These are phyloP conservation scores for human (Homo sapiens) DNA, from an alignment of 2,113 vertebrate species.

Conservation along the genomic window GRCh38 chr6:165346001-165346500, in stretches of 20 bases:
- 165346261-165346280: fast-evolving
- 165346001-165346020: fast-evolving
- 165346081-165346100: no score
- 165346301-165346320: neutral
- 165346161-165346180: neutral
- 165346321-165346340: neutral
- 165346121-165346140: neutral
- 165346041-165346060: fast-evolving
- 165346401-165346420: neutral
- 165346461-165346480: neutral
- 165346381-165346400: neutral
- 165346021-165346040: fast-evolving
- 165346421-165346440: neutral
- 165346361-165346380: no score
- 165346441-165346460: fast-evolving
- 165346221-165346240: neutral
- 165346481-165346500: neutral
- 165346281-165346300: fast-evolving
- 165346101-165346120: no score
- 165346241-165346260: fast-evolving
- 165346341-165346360: neutral
- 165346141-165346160: fast-evolving
- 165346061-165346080: neutral
- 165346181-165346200: fast-evolving
- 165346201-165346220: no score